phyloP scores from a whole-genome alignment of 2,113 vertebrate species.

The Odobenus rosmarus region DNA sequence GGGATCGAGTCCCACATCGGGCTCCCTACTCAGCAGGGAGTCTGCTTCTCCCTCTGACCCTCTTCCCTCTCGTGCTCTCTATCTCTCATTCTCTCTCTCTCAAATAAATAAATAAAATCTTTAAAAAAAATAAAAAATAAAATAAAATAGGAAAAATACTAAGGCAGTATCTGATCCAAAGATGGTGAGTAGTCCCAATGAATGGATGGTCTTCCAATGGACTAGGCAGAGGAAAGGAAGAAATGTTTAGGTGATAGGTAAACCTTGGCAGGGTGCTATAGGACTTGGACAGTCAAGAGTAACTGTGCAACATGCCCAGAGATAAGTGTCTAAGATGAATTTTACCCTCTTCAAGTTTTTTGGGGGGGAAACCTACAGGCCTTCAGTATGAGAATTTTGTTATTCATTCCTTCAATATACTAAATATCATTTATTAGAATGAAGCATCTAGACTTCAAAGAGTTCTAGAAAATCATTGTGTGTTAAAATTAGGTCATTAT shows the following conservation, averaged over 20 bases:
- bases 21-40: too few relatives aligned
- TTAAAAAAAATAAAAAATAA: too few relatives aligned
- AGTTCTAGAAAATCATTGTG: neutral
- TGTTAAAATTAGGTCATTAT: conserved; percentile 20
- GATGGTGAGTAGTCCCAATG: neutral
- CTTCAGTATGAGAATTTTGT: neutral
- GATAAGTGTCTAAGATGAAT: neutral
- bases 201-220: neutral
- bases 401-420: neutral
- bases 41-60: too few relatives aligned
- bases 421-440: conserved; percentile 7
- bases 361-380: neutral
- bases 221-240: neutral
- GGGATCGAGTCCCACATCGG: too few relatives aligned
- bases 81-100: too few relatives aligned
- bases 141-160: neutral
- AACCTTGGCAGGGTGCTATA: neutral
- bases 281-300: neutral
- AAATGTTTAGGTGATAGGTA: neutral
- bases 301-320: neutral
- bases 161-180: neutral
- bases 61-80: too few relatives aligned
- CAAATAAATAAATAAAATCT: too few relatives aligned
- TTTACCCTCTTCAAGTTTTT: neutral
- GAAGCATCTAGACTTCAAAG: neutral